These are phyloP conservation scores for Cydia amplana DNA, from an alignment of 1,140 invertebrate species.

Conservation along the genomic window DNA sequence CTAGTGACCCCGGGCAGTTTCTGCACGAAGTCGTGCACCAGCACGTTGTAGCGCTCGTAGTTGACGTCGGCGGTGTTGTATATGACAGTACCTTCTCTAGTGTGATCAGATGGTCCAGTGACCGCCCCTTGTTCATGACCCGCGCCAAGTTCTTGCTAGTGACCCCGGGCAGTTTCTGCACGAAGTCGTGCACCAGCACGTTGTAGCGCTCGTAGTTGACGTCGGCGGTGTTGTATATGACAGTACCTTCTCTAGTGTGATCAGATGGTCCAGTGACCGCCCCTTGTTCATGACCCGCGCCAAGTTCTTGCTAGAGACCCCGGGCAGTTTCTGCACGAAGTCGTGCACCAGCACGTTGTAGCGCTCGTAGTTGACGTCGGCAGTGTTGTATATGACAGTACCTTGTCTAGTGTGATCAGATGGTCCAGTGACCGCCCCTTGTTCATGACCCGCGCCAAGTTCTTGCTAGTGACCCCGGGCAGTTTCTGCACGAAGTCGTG, in stretches of 20 bases:
- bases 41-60: too few species aligned
- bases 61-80: too few species aligned
- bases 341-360: conserved; percentile 90
- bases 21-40: too few species aligned
- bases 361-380: conserved; percentile 82
- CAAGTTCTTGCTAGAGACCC: conserved; percentile 93
- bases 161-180: too few species aligned
- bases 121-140: too few species aligned
- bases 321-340: conserved; percentile 94
- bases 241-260: conserved; percentile 78
- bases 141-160: too few species aligned
- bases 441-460: conserved; percentile 89
- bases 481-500: conserved; percentile 94
- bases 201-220: too few species aligned
- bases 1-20: too few species aligned
- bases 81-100: too few species aligned
- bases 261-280: conserved; percentile 85
- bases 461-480: conserved; percentile 94
- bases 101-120: too few species aligned
- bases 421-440: conserved; percentile 88
- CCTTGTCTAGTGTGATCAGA: conserved; percentile 81
- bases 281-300: conserved; percentile 89
- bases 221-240: too few species aligned
- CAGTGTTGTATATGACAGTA: conserved; percentile 38
- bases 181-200: too few species aligned